Percentiles rank a stretch among this genome's conserved stretches.
These are phyloP conservation scores for Chascanopsetta lugubris DNA, from an alignment of 2,113 vertebrate genomes.

Conservation along the genomic window DNA sequence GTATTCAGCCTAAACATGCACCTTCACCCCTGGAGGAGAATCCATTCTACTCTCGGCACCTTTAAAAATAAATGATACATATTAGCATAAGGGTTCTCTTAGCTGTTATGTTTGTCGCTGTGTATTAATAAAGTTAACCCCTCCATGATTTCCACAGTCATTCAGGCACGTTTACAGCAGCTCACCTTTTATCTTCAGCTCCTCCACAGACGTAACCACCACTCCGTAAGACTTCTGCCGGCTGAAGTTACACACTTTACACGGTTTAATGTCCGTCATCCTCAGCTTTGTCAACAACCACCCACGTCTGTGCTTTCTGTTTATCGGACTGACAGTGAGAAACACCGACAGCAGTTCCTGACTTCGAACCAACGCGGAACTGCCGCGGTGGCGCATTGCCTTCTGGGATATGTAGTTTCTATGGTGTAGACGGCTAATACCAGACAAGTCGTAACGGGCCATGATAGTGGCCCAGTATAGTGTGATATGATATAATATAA, in stretches of 20 bases:
- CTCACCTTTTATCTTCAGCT: constrained; percentile 79
- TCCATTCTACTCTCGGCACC: too few species aligned
- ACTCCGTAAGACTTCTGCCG: constrained; percentile 74
- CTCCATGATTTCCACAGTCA: neutral
- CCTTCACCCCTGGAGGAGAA: too few species aligned
- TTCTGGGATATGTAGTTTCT: constrained; percentile 56
- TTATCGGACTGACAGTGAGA: too few species aligned
- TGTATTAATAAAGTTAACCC: too few species aligned
- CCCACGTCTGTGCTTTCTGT: neutral
- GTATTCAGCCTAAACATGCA: too few species aligned
- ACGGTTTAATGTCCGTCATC: constrained; percentile 77
- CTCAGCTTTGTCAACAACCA: neutral
- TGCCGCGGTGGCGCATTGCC: neutral
- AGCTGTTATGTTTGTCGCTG: too few species aligned
- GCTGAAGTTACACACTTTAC: constrained; percentile 76
- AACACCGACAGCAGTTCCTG: neutral
- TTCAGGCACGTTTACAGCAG: neutral
- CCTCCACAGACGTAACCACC: constrained; percentile 66
- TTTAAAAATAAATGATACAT: too few species aligned
- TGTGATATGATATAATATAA: neutral
- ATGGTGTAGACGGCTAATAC: neutral
- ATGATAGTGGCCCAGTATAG: neutral
- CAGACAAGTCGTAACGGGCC: neutral
- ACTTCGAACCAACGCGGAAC: constrained; percentile 45
- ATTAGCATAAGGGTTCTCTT: neutral